phyloP scores from a whole-genome alignment of 2,888 invertebrate genomes.

The Tetranychus piercei region DNA sequence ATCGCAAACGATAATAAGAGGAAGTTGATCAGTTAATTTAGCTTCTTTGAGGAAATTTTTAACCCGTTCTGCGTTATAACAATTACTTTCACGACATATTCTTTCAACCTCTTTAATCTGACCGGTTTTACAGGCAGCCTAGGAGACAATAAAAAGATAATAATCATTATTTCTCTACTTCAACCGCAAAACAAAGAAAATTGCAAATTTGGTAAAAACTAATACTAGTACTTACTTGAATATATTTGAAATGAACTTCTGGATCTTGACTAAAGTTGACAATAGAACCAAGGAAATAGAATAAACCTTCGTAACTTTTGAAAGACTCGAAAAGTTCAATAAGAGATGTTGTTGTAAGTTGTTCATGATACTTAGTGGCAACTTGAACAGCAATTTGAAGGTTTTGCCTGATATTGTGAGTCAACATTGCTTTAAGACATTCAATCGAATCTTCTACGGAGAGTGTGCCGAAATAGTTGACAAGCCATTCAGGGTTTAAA shows the following conservation, averaged over 20 bases:
- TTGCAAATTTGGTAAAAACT: slow-evolving; percentile 62
- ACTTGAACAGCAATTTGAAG: slow-evolving; percentile 77
- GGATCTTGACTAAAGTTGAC: slow-evolving; percentile 98
- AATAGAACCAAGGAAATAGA: slow-evolving; percentile 98
- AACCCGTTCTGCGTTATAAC: slow-evolving; percentile 94
- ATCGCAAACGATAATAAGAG: slow-evolving; percentile 98
- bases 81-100: slow-evolving; percentile 95
- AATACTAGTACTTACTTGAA: slow-evolving; percentile 83
- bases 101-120: slow-evolving; percentile 99
- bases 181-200: slow-evolving; percentile 50
- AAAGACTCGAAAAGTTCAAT: slow-evolving; percentile 97
- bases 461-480: slow-evolving; percentile 89
- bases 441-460: slow-evolving; percentile 97
- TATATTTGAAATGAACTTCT: slow-evolving; percentile 99
- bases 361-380: slow-evolving; percentile 98
- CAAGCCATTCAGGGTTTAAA: slow-evolving; percentile 88
- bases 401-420: slow-evolving; percentile 72
- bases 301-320: slow-evolving; percentile 92
- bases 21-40: slow-evolving; percentile 91
- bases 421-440: slow-evolving; percentile 86
- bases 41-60: slow-evolving; percentile 99
- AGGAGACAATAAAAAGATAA: slow-evolving; percentile 48
- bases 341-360: slow-evolving; percentile 78
- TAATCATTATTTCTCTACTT: no score
- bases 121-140: slow-evolving; percentile 95